Evolutionary conservation across 2,797 vertebrate species (phyloP), one percentile per base, ranked within the genome.

Genomic region (Setipinna tenuifilis): DNA sequence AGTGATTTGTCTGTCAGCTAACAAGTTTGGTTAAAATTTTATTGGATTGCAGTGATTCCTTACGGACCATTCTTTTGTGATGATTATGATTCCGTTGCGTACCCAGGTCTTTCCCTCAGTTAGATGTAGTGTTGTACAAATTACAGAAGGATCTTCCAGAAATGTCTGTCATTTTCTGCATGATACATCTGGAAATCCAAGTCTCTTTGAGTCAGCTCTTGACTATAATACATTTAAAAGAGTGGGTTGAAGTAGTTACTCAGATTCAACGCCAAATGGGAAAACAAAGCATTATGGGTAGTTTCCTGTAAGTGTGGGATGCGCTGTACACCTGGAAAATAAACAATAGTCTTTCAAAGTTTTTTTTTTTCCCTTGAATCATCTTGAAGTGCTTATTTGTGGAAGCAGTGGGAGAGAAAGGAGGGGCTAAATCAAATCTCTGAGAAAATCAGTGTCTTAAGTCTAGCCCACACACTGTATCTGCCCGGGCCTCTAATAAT

Each of bases 381-480:
- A 84, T 54, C 83, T 82, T 75, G 17, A 83, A 81, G 57, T 85
- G 84, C 85, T 88, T 84, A 80, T 86, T 65, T 50, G 75, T 46
- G 41, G 46, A 61, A 50, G 59, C 23, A 82, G 57, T 16, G 68
- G 80, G 75, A 82, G 85, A 83, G 65, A 59, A 83, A 41, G 83
- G 80, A 87, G 82, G 21, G 71, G 85, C 61, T 14, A 80, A 84
- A 84, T 85, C n/a, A 61, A 78, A 85, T 88, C 80, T 88, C 83
- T 59, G 23, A 46, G 83, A 87, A 84, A 88, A 87, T 80, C 16
- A 83, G 81, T 81, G 82, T 81, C 87, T 87, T 83, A 86, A 87
- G 86, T 84, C 81, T 68, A 59, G 83, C 54, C 57, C 44, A 86
- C 80, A 85, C 46, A 82, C 71, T 85, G 75, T 75, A 83, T 62